Base-by-base conservation (phyloP, 2,113 vertebrate species). In the Bambusicola thoracicus region DNA sequence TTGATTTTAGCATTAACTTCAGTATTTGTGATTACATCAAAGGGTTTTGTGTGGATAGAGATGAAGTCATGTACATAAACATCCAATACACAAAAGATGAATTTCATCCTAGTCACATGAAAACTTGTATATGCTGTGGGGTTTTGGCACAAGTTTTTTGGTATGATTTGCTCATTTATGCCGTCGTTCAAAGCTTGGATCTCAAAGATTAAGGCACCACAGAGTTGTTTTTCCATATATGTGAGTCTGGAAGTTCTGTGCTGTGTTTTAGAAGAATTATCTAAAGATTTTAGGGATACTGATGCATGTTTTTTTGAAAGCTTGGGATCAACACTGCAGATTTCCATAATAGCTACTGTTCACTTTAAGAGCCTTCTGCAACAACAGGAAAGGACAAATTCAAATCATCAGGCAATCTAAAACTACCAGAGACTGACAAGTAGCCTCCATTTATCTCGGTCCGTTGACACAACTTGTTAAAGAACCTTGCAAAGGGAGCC, bases 221-320 rank as follows among this genome's bases (percentile, higher is more conserved):
- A 49, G 16, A 56, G 19, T 2, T 1, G 29, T 29, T 88, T 58
- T 82, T 36, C 36, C 9, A 17, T 4, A 3, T 22, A 3, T 46
- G 14, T 14, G 17, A 1, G 0, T 18, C 30, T 51, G 34, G 0
- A 19, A 25, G 2, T 78, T 17, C 41, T 67, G 22, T 43, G 14
- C 12, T 6, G 3, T 11, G 13, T n/a, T 59, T 82, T 30, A 75
- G 38, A 85, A 41, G 25, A 63, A 63, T 29, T 40, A 15, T 36
- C 27, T 30, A 30, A 41, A n/a, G 20, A 41, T 49, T 82, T 34
- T 67, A 48, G n/a, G 56, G 27, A 30, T 46, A 46, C 5, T 51
- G 62, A 53, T 48, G 46, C 10, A 72, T 15, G 22, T 2, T 30
- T 18, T 93, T 79, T 67, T 72, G 30, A 43, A 15, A 75, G 36